Evolutionary conservation across 2,888 invertebrate genomes (phyloP), one percentile per base, ranked within the genome.

Genomic region (Aphodius granarius): DNA sequence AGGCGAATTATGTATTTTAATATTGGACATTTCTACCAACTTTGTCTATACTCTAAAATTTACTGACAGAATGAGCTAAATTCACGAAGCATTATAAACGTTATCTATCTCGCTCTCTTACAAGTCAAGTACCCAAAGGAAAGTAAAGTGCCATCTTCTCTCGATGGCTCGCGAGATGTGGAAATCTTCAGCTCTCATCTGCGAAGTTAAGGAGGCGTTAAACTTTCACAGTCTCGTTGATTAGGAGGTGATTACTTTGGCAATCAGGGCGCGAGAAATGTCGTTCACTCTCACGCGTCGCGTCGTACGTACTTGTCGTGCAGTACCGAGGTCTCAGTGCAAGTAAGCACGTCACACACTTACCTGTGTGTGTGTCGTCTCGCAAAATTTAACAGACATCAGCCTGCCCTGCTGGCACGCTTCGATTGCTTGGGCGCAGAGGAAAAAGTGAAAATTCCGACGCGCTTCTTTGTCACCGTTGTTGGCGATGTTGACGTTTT

Each of bases 181-280:
- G 43, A 43, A 43, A 43, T 43, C 43, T 43, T 13, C 0, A 43
- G 2, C 43, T 43, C 43, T 6, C 43, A 80, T 79, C 78, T 80
- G 80, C 78, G 66, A 72, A 78, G 72, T 78, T 78, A 81, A 80
- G 79, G 71, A 81, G 43, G 79, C 80, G 80, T 79, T 80, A 81
- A 82, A 83, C 83, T 83, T 83, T 83, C 83, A 82, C 82, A 81
- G 79, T 72, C 77, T 79, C 78, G 79, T 78, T 80, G 81, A 81
- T 81, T 82, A 81, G 81, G 78, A 80, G 80, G 80, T 79, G 78
- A 81, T 80, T 78, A 76, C 66, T 76, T 76, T 71, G 66, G 71
- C 77, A 77, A 77, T 77, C 77, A 77, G 77, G 73, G 77, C 77
- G 75, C 74, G 77, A 75, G 74, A 77, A 77, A 73, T 73, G 73